Evolutionary conservation across 2,113 vertebrate species (phyloP).

Genomic region (Verasper variegatus): DNA sequence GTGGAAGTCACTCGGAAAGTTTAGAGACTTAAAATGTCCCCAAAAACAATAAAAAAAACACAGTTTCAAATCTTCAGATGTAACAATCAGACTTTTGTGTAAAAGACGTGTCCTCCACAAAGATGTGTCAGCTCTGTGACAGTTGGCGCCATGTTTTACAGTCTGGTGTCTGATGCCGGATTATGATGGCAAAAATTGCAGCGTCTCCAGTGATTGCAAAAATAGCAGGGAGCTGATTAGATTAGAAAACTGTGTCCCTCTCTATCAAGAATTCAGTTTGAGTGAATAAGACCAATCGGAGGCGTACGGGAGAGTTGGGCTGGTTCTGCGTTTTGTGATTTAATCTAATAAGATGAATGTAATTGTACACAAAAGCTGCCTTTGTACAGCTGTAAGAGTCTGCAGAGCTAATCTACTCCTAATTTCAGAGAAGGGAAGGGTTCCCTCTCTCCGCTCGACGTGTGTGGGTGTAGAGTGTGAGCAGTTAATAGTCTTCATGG

Average conservation of each 20-base stretch:
- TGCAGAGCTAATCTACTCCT: background rate
- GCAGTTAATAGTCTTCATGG: conserved; percentile 17
- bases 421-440: conserved; percentile 4
- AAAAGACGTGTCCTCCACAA: background rate
- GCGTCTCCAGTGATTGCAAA: background rate
- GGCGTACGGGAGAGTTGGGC: no score
- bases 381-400: background rate
- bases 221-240: background rate
- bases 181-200: background rate
- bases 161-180: conserved; percentile 1
- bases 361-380: background rate
- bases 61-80: background rate
- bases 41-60: background rate
- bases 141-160: background rate
- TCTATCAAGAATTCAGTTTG: background rate
- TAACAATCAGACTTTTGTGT: background rate
- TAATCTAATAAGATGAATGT: background rate
- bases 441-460: background rate
- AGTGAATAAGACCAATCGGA: background rate
- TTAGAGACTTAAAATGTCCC: background rate
- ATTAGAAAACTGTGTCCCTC: background rate
- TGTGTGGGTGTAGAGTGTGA: conserved; percentile 9
- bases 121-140: background rate
- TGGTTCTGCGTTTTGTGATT: background rate
- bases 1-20: background rate